These are phyloP conservation scores for Drosophila azteca DNA, from an alignment of 1,140 invertebrate genomes.

Conservation along the genomic window DNA sequence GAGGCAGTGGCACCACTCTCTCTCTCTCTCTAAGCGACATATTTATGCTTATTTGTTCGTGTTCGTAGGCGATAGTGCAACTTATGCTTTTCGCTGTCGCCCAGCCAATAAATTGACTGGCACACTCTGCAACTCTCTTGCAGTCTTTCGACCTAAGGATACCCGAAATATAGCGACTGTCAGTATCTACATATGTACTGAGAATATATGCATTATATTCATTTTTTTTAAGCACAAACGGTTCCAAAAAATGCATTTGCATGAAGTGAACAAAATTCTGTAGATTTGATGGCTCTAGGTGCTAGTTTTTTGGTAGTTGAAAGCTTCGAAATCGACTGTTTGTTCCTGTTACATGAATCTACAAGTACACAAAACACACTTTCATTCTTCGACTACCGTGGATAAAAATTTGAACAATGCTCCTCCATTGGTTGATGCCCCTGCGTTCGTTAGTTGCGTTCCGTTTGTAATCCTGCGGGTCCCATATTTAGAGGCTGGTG, in stretches of 20 bases:
- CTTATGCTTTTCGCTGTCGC: conserved; percentile 72
- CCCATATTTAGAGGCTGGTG: conserved; percentile 1
- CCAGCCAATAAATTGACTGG: conserved; percentile 72
- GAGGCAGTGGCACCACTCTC: conserved; percentile 2
- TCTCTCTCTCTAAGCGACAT: conserved; percentile 45
- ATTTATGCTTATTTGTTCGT: conserved; percentile 64
- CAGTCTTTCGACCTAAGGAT: too few relatives aligned
- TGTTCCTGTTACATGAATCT: too few relatives aligned
- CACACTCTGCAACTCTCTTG: conserved; percentile 4
- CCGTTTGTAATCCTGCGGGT: conserved; percentile 52
- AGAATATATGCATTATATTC: too few relatives aligned
- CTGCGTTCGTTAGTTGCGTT: conserved; percentile 10
- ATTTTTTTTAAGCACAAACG: too few relatives aligned
- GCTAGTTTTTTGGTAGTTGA: too few relatives aligned
- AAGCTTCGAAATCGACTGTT: neutral
- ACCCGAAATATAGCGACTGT: too few relatives aligned
- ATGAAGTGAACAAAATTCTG: too few relatives aligned
- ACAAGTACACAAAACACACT: neutral
- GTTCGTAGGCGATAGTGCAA: conserved; percentile 74
- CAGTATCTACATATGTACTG: too few relatives aligned
- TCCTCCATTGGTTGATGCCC: neutral
- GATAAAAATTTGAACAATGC: too few relatives aligned
- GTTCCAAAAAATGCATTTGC: too few relatives aligned
- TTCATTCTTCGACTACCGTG: neutral
- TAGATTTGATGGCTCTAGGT: too few relatives aligned